These are phyloP conservation scores for Meliscaeva auricollis DNA, from an alignment of 2,888 invertebrate species.

Conservation along the genomic window DNA sequence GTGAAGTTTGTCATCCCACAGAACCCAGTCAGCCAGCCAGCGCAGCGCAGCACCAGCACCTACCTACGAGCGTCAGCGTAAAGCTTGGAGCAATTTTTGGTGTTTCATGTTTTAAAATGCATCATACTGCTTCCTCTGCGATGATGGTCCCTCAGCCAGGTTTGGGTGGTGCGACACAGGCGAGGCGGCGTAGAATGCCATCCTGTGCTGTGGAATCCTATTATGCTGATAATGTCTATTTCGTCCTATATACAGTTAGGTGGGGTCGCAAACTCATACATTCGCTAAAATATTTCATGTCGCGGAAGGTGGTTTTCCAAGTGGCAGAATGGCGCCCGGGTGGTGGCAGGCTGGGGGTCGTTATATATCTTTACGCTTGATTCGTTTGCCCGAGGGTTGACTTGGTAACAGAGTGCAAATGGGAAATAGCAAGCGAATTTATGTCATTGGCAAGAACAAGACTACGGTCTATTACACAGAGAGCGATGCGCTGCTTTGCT, in stretches of 20 bases:
- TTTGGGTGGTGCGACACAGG: not conserved
- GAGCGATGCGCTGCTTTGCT: not conserved
- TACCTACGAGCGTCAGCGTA: not conserved
- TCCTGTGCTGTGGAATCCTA: conserved; percentile 58
- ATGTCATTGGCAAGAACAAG: conserved; percentile 39
- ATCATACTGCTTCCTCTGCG: conserved; percentile 24
- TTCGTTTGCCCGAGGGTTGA: conserved; percentile 69
- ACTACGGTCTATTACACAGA: conserved; percentile 22
- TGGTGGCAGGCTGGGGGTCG: not conserved
- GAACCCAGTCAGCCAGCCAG: not conserved
- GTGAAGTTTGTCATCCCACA: conserved; percentile 47
- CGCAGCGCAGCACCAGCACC: too few relatives aligned
- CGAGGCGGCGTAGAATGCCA: not conserved
- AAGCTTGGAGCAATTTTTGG: conserved; percentile 50
- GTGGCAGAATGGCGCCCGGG: not conserved
- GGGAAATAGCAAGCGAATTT: conserved; percentile 67
- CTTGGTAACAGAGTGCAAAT: conserved; percentile 75
- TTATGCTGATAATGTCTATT: conserved; percentile 71
- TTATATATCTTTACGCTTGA: conserved; percentile 64
- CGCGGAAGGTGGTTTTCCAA: conserved; percentile 38
- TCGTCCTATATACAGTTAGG: conserved; percentile 42
- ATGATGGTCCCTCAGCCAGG: not conserved
- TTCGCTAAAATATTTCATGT: conserved; percentile 56
- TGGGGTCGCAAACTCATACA: conserved; percentile 27
- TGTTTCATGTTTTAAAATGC: conserved; percentile 65